phyloP scores from a whole-genome alignment of 1,140 invertebrate species.

The Tyrophagus putrescentiae region DNA sequence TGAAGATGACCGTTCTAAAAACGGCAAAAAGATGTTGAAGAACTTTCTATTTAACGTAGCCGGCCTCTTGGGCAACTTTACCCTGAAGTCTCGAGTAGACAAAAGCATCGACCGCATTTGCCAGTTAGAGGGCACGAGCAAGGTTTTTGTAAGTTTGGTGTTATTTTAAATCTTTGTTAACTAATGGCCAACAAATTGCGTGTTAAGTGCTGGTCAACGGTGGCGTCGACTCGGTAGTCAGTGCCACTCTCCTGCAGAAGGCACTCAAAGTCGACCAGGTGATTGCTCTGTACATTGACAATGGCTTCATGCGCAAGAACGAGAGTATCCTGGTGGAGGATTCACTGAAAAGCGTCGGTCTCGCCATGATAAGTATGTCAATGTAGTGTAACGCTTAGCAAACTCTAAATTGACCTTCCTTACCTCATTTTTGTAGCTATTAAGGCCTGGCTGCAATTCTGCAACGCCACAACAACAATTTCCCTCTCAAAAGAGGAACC shows the following conservation, averaged over 20 bases:
- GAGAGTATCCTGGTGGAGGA: slow-evolving; percentile 76
- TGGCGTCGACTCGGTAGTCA: slow-evolving; percentile 95
- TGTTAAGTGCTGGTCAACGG: slow-evolving; percentile 78
- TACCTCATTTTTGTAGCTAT: slow-evolving; percentile 32
- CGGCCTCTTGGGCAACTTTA: slow-evolving; percentile 70
- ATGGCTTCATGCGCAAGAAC: slow-evolving; percentile 94
- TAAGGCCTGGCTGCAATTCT: slow-evolving; percentile 38
- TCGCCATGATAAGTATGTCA: slow-evolving; percentile 57
- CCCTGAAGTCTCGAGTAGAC: slow-evolving; percentile 67
- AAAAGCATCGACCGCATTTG: slow-evolving; percentile 85
- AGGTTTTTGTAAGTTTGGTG: slow-evolving; percentile 66
- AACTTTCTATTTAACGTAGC: slow-evolving; percentile 89
- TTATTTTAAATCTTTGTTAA: slow-evolving; percentile 7
- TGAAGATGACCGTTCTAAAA: slow-evolving; percentile 80
- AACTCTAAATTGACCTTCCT: slow-evolving; percentile 11
- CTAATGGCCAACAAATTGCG: too few species aligned
- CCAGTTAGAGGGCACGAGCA: slow-evolving; percentile 71
- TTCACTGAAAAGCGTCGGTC: slow-evolving; percentile 65
- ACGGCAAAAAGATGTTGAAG: slow-evolving; percentile 75
- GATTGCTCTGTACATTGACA: slow-evolving; percentile 93
- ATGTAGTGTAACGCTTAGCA: slow-evolving; percentile 10
- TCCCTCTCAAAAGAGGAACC: slow-evolving; percentile 44
- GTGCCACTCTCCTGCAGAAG: slow-evolving; percentile 82
- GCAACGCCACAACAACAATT: slow-evolving; percentile 56
- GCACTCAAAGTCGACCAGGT: slow-evolving; percentile 76